Evolutionary conservation across 2,113 vertebrate genomes (phyloP), one percentile per base, ranked within the genome.

Genomic region (Pteruthius melanotis): DNA sequence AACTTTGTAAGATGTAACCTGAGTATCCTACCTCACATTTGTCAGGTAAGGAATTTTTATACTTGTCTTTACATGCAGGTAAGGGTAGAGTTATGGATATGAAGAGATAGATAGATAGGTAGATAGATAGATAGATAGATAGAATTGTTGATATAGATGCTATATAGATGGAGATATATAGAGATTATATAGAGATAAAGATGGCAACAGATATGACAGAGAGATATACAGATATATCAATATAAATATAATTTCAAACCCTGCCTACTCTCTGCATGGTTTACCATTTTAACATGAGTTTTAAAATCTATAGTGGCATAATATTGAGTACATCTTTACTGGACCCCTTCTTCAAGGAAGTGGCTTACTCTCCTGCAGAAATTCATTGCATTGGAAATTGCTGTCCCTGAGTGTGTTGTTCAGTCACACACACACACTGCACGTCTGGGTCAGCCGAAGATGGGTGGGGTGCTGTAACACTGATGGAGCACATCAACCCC

Each of bases 261-360:
- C 31, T 81, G 6, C 24, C 27, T 53, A 9, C 9, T 42, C 2
- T 56, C 35, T 82, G 31, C 45, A 8, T 42, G 45, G 12, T 30
- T 7, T 26, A 16, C 30, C 30, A 53, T 64, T 74, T 60, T 44
- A 53, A 22, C 8, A 11, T 8, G 21, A 45, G 15, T 74, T 89
- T 84, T 52, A 19, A 53, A 63, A 12, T 40, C 28, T 57, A 0
- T 9, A 8, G 7, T 30, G 82, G 33, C 13, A 16, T 49, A 33
- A 24, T 35, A 18, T 4, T 3, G 0, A 10, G 0, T 31, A 14
- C 3, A 5, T 49, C 22, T 39, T 8, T 56, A 30, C 16, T 17
- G 42, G 50, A 65, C 35, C 11, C 6, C 24, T 72, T 64, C 42
- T 74, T 61, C 45, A 28, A 39, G 52, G 40, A 59, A 39, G 17